A percentile compares a stretch with the other conserved stretches of the same genome.
These are phyloP conservation scores for Clanis bilineata DNA, from an alignment of 2,888 invertebrate species.

Conservation along the genomic window DNA sequence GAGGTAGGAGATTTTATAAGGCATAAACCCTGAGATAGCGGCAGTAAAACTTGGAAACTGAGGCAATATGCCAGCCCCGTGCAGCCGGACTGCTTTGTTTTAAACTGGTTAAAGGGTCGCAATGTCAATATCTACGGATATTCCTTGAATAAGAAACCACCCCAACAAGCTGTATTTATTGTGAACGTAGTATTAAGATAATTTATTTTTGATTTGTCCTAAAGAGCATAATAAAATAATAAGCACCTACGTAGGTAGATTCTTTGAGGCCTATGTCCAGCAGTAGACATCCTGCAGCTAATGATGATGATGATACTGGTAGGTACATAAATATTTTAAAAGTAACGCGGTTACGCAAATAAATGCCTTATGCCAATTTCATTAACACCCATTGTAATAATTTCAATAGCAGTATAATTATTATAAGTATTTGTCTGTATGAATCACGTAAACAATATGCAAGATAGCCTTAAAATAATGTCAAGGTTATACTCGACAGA, in stretches of 20 bases:
- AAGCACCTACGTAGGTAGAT: no score
- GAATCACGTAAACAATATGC: neutral
- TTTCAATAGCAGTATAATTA: no score
- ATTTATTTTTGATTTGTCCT: neutral
- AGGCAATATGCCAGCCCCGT: conserved; percentile 72
- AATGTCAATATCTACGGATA: conserved; percentile 39
- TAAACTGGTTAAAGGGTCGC: conserved; percentile 59
- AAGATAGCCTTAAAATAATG: neutral
- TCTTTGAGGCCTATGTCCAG: no score
- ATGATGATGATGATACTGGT: no score
- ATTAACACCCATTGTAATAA: no score
- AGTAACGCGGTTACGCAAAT: no score
- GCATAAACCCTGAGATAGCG: conserved; percentile 74
- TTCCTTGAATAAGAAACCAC: conserved; percentile 7
- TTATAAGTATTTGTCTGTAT: no score
- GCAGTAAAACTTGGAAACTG: conserved; percentile 68
- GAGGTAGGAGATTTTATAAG: conserved; percentile 69
- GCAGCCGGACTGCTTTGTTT: conserved; percentile 67
- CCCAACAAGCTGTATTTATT: neutral
- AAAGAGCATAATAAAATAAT: neutral
- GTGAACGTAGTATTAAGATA: neutral
- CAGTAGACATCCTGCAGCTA: no score
- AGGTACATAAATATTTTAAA: no score
- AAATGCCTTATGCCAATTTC: no score
- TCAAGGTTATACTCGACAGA: neutral